phyloP scores from a whole-genome alignment of 2,113 vertebrate genomes.

The Pampusana beccarii region DNA sequence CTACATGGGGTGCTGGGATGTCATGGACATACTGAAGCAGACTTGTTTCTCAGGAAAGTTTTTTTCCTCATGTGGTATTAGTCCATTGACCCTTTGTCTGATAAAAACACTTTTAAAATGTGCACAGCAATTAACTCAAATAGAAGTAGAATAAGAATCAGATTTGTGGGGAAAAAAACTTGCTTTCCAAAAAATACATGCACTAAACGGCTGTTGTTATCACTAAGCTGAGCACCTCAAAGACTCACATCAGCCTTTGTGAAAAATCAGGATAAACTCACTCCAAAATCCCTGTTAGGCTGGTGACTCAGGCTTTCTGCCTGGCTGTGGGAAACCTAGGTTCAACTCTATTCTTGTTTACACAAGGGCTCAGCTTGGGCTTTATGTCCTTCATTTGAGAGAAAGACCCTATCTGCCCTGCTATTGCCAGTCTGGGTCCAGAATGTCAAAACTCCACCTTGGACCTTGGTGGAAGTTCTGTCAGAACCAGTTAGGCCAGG shows the following conservation, averaged over 20 bases:
- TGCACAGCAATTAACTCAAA: not conserved
- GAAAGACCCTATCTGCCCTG: not conserved
- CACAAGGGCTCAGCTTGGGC: not conserved
- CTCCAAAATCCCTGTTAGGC: not conserved
- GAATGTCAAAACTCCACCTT: not conserved
- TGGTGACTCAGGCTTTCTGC: not conserved
- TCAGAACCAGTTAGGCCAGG: not conserved
- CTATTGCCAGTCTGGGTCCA: not conserved
- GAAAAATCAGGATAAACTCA: not conserved
- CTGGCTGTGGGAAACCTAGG: not conserved
- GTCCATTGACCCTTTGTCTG: not conserved
- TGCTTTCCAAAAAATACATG: not conserved
- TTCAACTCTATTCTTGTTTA: not conserved
- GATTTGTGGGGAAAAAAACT: not conserved
- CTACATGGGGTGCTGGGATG: not conserved
- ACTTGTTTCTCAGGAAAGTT: not conserved
- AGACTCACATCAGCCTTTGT: not conserved
- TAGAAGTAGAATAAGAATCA: not conserved
- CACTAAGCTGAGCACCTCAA: not conserved
- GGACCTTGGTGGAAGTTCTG: not conserved
- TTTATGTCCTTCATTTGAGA: not conserved
- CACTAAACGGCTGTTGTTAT: not conserved
- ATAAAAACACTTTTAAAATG: not conserved
- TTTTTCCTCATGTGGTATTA: not conserved
- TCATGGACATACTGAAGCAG: not conserved